Base-by-base conservation (phyloP, 1,140 invertebrate species). In the Bombus picipes region DNA sequence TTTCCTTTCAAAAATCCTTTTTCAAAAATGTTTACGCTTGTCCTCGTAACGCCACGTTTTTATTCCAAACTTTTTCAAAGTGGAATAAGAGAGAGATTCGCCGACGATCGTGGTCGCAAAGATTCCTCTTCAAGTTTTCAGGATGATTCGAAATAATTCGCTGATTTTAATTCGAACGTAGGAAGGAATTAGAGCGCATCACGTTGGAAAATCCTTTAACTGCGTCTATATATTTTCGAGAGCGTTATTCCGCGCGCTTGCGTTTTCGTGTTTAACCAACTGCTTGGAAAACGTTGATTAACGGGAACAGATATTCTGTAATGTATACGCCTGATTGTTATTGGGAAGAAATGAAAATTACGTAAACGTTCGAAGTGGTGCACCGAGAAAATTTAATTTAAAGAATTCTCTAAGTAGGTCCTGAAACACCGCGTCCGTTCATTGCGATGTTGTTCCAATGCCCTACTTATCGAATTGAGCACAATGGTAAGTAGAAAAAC, bases 191-290 rank as follows among this genome's bases (percentile, higher is more conserved):
- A 75, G 70, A 37, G 57, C 4, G 13, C 70, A 57, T 15, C 77
- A 25, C 34, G 8, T 34, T 81, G 79, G 84, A 75, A 85, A 85
- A 85, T 85, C 78, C 84, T 57, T 81, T 85, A 81, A 81, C 59
- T 68, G 62, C 59, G 8, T 13, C 71, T 66, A 43, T 85, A 39
- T 75, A 75, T 81, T 66, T 85, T 37, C 9, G 32, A 3, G 57
- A 10, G 43, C 34, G 22, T 62, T 25, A 22, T 59, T 34, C 25
- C 13, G n/a, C 13, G 32, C 9, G 25, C 34, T 81, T 74, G 32
- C 39, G 32, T 47, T 85, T 81, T 68, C 59, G 84, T 68, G 41
- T 81, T 85, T 57, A 81, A 34, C 59, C 71, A 74, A 75, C 43
- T 71, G 70, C n/a, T 28, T 47, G 79, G 34, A 53, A 81, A 81